A percentile compares a stretch with the other conserved stretches of the same genome.
Conservation (phyloP, 2,797 vertebrate genomes). For the Coracias cyanogaster region DNA sequence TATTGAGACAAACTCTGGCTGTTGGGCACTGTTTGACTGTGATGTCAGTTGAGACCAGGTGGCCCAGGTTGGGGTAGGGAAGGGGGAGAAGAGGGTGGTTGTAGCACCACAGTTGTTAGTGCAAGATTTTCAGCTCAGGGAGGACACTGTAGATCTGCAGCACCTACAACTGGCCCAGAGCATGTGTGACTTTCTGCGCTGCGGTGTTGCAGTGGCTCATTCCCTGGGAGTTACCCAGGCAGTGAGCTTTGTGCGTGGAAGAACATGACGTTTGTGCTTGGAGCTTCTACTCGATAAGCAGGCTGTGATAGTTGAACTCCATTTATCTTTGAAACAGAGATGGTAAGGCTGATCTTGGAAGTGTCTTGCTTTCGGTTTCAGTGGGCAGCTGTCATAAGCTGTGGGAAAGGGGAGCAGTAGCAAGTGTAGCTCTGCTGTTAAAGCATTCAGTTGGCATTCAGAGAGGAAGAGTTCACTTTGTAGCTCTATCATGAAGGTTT, state of each 20-base stretch:
- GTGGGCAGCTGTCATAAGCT: neutral
- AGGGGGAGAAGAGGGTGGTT: too few species aligned
- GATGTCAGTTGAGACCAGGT: neutral
- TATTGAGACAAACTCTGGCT: neutral
- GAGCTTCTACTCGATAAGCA: neutral
- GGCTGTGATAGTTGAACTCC: neutral
- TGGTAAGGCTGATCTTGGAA: neutral
- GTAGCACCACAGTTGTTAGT: neutral
- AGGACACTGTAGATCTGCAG: neutral
- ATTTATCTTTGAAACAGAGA: neutral
- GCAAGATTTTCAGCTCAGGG: neutral
- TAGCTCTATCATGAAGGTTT: neutral
- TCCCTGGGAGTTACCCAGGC: neutral
- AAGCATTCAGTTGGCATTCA: neutral
- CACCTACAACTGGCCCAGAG: neutral
- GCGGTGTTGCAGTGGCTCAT: neutral
- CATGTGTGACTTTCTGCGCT: neutral
- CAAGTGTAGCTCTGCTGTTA: neutral
- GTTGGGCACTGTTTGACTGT: fast-evolving
- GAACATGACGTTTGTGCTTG: fast-evolving
- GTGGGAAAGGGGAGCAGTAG: neutral
- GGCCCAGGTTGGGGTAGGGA: too few species aligned
- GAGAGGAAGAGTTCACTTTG: neutral
- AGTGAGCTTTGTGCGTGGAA: neutral
- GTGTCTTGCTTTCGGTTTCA: neutral